Conservation (phyloP, 2,888 invertebrate genomes). For the Tipula lateralis region DNA sequence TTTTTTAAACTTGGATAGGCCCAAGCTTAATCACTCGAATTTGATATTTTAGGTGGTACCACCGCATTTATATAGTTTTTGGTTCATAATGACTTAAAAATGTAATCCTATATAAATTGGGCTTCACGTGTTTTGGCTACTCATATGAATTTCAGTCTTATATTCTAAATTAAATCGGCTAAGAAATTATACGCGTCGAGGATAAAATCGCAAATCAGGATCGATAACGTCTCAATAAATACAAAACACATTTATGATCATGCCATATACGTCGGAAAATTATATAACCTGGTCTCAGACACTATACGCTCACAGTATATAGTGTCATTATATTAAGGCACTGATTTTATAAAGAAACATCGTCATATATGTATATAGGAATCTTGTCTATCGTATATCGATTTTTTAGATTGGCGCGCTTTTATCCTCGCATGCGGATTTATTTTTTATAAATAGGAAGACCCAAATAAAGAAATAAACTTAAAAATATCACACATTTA, state of each 20-base stretch:
- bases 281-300: not conserved
- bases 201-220: not conserved
- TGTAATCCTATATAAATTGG: not conserved
- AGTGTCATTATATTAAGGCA: not conserved
- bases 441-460: not conserved
- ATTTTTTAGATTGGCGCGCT: not conserved
- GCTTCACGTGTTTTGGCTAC: not conserved
- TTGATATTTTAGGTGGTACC: not conserved
- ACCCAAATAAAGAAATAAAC: not conserved
- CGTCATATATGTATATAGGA: not conserved
- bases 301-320: not conserved
- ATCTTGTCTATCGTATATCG: not conserved
- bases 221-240: not conserved
- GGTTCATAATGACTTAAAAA: not conserved
- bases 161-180: not conserved
- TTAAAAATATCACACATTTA: conserved; percentile 5
- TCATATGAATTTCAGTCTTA: conserved; percentile 6
- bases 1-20: not conserved
- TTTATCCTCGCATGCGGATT: not conserved
- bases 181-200: not conserved
- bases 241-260: not conserved
- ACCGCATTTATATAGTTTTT: not conserved
- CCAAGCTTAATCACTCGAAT: not conserved
- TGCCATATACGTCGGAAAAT: not conserved
- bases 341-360: not conserved